Base-by-base conservation (phyloP, 2,797 vertebrate species). In the Danionella dracula region DNA sequence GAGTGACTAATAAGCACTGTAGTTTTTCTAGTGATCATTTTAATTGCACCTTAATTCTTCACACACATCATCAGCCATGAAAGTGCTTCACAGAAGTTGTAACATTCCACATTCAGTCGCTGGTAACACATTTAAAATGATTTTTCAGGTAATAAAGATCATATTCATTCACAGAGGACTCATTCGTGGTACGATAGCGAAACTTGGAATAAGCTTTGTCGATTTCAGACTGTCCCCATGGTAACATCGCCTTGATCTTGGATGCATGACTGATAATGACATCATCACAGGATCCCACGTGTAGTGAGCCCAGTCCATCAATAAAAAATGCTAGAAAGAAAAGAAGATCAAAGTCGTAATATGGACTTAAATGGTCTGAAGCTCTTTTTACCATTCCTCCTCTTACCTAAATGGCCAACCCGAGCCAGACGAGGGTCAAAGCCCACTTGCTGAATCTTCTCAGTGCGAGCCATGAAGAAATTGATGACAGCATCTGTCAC, bases 401-500 rank as follows among this genome's bases (percentile, higher is more conserved):
- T 85, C 89, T 88, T 70, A 95, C 94, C 94, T 20, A 96, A 75
- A 73, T 96, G 94, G 0, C 77, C 94, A 0, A 76, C 71, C 0
- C 92, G 82, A 42, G 83, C 79, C 73, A 96, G 76, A 1, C 85
- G 88, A 1, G 94, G 93, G 68, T 96, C 90, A 45, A 97, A 97
- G 17, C 93, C 93, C 15, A 90, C 92, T 66, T 91, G 86, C 7
- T 77, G 89, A 48, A 95, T 76, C 76, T 93, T 94, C 29, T 92
- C 87, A 0, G 93, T 96, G 17, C 81, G 86, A 5, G 82, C 94
- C 84, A 97, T 84, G 75, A 97, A 97, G 80, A 97, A 97, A 84
- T 97, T 97, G 37, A 96, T 88, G 2, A 94, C 90, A 0, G 85
- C 94, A n/a, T 97, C 95, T 0, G 92, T 82, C 21, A 95, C 91